Percentiles rank a stretch among this genome's conserved stretches.
Conservation (phyloP, 2,797 vertebrate species). For the Emys orbicularis region DNA sequence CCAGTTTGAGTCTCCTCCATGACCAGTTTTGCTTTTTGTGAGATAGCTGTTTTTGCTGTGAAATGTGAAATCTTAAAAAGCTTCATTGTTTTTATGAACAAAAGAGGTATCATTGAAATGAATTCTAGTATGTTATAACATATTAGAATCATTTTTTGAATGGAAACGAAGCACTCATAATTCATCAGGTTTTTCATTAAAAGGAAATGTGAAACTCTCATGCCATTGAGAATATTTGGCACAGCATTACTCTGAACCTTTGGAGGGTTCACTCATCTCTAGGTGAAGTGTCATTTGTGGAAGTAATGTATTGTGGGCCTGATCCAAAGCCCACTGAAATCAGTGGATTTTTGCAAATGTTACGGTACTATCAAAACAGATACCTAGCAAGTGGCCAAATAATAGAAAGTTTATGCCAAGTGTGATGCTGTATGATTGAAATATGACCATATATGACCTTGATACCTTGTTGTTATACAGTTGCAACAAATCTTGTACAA, state of each 20-base stretch:
- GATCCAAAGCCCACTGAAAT: too few relatives aligned
- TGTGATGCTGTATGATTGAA: too few relatives aligned
- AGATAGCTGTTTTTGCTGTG: not conserved
- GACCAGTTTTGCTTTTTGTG: not conserved
- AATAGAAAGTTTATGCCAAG: not conserved
- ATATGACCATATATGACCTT: too few relatives aligned
- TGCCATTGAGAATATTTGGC: not conserved
- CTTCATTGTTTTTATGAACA: not conserved
- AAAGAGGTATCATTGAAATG: not conserved
- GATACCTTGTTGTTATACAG: too few relatives aligned
- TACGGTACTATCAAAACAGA: not conserved
- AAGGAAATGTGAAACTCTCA: not conserved
- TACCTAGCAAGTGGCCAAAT: not conserved
- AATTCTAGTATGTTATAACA: not conserved
- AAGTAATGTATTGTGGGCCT: too few relatives aligned
- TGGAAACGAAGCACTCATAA: not conserved
- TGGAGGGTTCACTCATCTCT: too few relatives aligned
- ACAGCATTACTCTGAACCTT: not conserved
- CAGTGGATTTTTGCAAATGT: not conserved
- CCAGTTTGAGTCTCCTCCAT: not conserved
- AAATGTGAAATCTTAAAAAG: not conserved
- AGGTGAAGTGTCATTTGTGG: too few relatives aligned
- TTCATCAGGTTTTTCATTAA: not conserved
- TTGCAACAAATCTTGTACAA: too few relatives aligned
- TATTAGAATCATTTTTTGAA: not conserved